A percentile compares a stretch with the other conserved stretches of the same genome.
These are phyloP conservation scores for Argynnis bischoffii DNA, from an alignment of 2,888 invertebrate genomes.

Conservation along the genomic window DNA sequence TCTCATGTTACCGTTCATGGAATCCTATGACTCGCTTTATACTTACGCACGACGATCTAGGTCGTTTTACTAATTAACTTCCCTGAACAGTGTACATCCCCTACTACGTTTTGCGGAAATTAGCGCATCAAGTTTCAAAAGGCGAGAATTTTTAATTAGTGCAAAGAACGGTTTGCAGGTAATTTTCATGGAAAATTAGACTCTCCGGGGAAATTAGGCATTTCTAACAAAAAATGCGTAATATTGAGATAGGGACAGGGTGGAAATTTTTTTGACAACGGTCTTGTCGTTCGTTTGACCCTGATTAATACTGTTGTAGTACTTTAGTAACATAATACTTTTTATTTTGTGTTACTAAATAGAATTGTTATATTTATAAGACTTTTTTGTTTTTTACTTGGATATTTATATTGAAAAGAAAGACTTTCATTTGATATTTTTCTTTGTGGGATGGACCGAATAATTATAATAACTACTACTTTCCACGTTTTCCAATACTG, in stretches of 20 bases:
- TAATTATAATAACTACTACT: too few relatives aligned
- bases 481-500: too few relatives aligned
- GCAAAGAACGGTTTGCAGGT: conserved; percentile 28
- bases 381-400: too few relatives aligned
- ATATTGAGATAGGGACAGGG: conserved; percentile 21
- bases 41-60: conserved; percentile 13
- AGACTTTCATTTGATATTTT: too few relatives aligned
- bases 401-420: too few relatives aligned
- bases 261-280: conserved; percentile 14
- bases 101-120: conserved; percentile 12
- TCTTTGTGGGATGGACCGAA: too few relatives aligned
- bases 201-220: conserved; percentile 28
- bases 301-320: background rate
- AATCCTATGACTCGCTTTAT: conserved; percentile 12
- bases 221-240: conserved; percentile 26
- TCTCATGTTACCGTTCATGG: conserved; percentile 20
- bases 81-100: conserved; percentile 8
- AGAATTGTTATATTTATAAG: conserved; percentile 84
- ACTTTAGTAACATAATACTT: background rate
- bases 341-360: conserved; percentile 88
- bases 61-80: conserved; percentile 27
- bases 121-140: conserved; percentile 27
- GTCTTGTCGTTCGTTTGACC: conserved; percentile 4
- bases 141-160: conserved; percentile 26
- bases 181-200: conserved; percentile 20